Base-by-base conservation (phyloP, 92 coral and sea anemone genomes). In the Heliopora coerulea region DNA sequence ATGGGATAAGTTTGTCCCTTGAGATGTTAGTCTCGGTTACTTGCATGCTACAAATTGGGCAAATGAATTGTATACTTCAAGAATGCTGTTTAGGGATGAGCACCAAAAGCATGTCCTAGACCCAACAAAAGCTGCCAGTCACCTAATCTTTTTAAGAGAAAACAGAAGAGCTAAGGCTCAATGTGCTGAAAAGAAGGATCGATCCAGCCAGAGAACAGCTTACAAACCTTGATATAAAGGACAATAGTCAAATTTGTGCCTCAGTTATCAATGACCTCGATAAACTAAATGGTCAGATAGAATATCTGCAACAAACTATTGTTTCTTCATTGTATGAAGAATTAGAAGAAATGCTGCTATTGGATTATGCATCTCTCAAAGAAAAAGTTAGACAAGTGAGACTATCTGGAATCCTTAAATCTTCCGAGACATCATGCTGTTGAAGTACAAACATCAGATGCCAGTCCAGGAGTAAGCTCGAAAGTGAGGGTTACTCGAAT, bases 361-460 rank as follows among this genome's bases (percentile, higher is more conserved):
- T 32, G 48, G 62, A 19, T 0, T 65, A 48, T 48, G 49, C 27
- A 20, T 37, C 9, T n/a, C 31, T 78, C 20, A 78, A 65, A 46
- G 24, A 41, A 17, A 27, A 59, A 61, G 29, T 49, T 4, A 65
- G 82, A 78, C 26, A 21, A 54, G 20, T 44, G 42, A 62, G 74
- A 25, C 30, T 56, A 56, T 56, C 11, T 56, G 25, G 62, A 56
- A 30, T 56, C 62, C 1, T 30, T 56, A 25, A 56, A 56, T 23
- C 62, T 56, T 1, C 62, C 62, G 25, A 25, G 23, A 56, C 62
- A 80, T 25, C 60, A 72, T n/a, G 78, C 73, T 19, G 49, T 80
- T 61, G 84, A 80, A 68, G 70, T 70, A 29, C 73, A 80, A 60
- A 68, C 84, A 20, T 57, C 78, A 30, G 84, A 80, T 70, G 84